Percentiles rank a stretch among this genome's conserved stretches.
These are phyloP conservation scores for Apamea epomidion DNA, from an alignment of 2,888 invertebrate species.

Conservation along the genomic window DNA sequence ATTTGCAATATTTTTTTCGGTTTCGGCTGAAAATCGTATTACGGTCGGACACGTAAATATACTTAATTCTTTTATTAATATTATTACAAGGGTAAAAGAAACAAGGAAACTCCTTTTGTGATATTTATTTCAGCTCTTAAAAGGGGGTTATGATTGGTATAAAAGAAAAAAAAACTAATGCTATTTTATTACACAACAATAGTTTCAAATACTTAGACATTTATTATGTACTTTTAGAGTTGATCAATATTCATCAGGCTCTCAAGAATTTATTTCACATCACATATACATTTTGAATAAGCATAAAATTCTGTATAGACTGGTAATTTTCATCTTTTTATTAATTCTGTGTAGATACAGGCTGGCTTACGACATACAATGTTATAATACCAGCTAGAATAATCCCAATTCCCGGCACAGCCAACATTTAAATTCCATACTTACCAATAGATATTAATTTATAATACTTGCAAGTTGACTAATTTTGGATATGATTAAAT, in stretches of 20 bases:
- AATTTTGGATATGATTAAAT: slow-evolving; percentile 64
- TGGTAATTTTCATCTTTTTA: slow-evolving; percentile 58
- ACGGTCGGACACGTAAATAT: neutral
- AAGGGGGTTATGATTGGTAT: slow-evolving; percentile 82
- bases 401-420: slow-evolving; percentile 78
- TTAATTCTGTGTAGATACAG: slow-evolving; percentile 35
- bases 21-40: too few species aligned
- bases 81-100: slow-evolving; percentile 39
- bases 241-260: slow-evolving; percentile 68
- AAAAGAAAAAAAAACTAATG: slow-evolving; percentile 82
- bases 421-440: slow-evolving; percentile 83
- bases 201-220: slow-evolving; percentile 79
- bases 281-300: slow-evolving; percentile 69
- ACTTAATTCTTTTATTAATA: neutral
- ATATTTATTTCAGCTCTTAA: slow-evolving; percentile 85
- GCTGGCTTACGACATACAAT: slow-evolving; percentile 43
- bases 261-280: slow-evolving; percentile 58
- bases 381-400: slow-evolving; percentile 53
- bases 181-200: slow-evolving; percentile 79
- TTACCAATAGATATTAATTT: slow-evolving; percentile 75
- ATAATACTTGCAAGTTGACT: slow-evolving; percentile 75
- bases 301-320: slow-evolving; percentile 65
- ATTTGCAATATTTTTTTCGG: too few species aligned
- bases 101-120: slow-evolving; percentile 72
- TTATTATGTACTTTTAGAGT: slow-evolving; percentile 79